Evolutionary conservation across 2,888 invertebrate species (phyloP).

Genomic region (Hyppa rectilinea): DNA sequence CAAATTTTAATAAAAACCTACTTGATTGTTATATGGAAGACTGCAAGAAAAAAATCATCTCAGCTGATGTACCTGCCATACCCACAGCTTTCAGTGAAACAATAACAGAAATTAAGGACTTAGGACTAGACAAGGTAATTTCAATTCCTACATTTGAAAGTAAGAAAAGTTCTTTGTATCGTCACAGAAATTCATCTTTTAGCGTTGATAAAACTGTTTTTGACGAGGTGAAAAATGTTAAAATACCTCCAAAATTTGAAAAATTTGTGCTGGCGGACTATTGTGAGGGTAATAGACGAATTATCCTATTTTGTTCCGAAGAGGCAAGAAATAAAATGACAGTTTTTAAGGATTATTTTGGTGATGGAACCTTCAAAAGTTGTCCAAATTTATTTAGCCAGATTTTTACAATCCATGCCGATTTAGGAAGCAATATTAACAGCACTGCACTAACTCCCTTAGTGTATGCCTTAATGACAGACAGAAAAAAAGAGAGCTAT

Average conservation of each 20-base stretch:
- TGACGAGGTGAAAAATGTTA: slow-evolving; percentile 4
- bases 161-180: slow-evolving; percentile 2
- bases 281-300: too few relatives aligned
- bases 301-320: too few relatives aligned
- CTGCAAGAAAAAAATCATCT: slow-evolving; percentile 6
- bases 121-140: not conserved
- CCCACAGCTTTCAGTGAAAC: slow-evolving; percentile 4
- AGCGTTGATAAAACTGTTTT: slow-evolving; percentile 3
- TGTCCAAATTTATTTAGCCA: not conserved
- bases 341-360: too few relatives aligned
- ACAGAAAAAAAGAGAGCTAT: too few relatives aligned
- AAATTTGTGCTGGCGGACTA: not conserved
- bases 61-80: slow-evolving; percentile 9
- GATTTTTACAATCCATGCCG: slow-evolving; percentile 1
- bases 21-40: slow-evolving; percentile 1
- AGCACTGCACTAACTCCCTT: slow-evolving; percentile 1
- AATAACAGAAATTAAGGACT: not conserved
- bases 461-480: slow-evolving; percentile 3
- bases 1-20: too few relatives aligned
- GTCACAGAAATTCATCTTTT: not conserved
- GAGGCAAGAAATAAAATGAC: too few relatives aligned
- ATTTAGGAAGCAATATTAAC: not conserved
- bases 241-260: slow-evolving; percentile 5
- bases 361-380: too few relatives aligned
- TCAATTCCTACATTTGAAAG: not conserved